Conservation (phyloP, 1,140 invertebrate species). For the Ceratina calcarata region DNA sequence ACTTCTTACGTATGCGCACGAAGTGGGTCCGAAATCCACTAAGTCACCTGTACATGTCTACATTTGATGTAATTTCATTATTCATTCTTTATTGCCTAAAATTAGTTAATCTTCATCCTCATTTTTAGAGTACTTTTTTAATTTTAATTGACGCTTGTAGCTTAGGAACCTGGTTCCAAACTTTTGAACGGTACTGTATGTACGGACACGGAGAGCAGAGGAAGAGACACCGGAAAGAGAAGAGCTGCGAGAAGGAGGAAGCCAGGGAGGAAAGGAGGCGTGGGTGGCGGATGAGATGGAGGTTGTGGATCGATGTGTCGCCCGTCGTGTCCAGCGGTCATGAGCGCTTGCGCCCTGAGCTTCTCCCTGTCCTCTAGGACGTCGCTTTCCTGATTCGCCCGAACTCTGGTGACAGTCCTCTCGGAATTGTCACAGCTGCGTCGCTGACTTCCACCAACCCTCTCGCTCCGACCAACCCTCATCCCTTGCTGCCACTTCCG, state of each 20-base stretch:
- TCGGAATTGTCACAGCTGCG: conserved; percentile 64
- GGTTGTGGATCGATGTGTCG: conserved; percentile 79
- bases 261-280: conserved; percentile 32
- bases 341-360: conserved; percentile 74
- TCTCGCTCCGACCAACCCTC: neutral
- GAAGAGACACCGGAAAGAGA: conserved; percentile 46
- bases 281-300: conserved; percentile 63
- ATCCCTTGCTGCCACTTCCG: neutral
- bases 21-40: too few species aligned
- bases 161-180: too few species aligned
- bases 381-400: conserved; percentile 69
- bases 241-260: conserved; percentile 38
- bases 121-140: too few species aligned
- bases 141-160: too few species aligned
- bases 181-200: neutral
- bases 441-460: neutral
- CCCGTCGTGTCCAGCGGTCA: conserved; percentile 74
- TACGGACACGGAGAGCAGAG: conserved; percentile 11
- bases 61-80: too few species aligned
- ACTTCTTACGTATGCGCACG: too few species aligned
- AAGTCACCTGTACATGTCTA: too few species aligned
- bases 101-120: too few species aligned
- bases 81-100: too few species aligned
- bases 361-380: conserved; percentile 56
- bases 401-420: conserved; percentile 66